Conservation (phyloP, 2,113 vertebrate genomes). For the Empidonax traillii region DNA sequence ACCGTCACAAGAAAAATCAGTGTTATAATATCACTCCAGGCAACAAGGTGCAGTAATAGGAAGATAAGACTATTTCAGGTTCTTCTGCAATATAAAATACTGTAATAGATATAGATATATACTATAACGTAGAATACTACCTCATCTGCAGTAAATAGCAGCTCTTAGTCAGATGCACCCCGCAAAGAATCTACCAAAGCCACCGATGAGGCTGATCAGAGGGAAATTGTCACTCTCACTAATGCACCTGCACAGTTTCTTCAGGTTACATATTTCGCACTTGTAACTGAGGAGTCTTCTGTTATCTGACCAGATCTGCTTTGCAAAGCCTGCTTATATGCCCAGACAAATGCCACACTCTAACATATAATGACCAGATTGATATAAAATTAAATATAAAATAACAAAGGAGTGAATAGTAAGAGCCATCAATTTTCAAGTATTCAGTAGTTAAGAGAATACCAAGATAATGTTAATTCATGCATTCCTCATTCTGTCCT, state of each 20-base stretch:
- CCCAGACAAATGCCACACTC: not conserved
- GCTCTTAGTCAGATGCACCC: not conserved
- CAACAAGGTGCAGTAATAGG: not conserved
- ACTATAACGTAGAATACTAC: not conserved
- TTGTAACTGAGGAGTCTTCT: not conserved
- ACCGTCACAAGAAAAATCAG: not conserved
- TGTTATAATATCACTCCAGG: not conserved
- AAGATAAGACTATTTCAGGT: not conserved
- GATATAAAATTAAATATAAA: not conserved
- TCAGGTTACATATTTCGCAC: not conserved
- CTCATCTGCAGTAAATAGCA: not conserved
- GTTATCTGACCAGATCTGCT: not conserved
- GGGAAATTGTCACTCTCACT: not conserved
- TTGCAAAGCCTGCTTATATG: not conserved
- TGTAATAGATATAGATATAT: not conserved
- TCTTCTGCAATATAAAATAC: not conserved
- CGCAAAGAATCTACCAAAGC: not conserved
- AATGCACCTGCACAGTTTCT: not conserved
- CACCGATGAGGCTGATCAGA: not conserved
- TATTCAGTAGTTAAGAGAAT: not conserved
- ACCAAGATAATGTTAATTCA: not conserved
- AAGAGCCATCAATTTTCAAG: not conserved
- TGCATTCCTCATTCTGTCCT: not conserved
- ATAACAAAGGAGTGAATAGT: not conserved
- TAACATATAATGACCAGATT: not conserved